Base-by-base conservation (phyloP, 2,888 invertebrate genomes). In the Sceliomorpha sp. region DNA sequence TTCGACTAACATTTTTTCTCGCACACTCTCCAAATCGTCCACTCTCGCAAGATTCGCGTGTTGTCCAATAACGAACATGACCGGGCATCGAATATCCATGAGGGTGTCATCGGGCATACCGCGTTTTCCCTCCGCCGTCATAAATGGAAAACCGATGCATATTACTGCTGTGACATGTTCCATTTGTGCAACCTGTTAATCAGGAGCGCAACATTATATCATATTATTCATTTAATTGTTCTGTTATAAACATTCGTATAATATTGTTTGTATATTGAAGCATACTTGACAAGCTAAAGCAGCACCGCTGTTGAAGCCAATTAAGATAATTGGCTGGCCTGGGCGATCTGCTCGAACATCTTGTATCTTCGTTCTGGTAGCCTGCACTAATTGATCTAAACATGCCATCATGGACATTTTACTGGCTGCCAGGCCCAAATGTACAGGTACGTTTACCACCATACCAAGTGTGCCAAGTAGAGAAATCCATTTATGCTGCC, bases 61-160 rank as follows among this genome's bases (percentile, higher is more conserved):
- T 82, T 96, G 94, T 1, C 96, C 96, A 68, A 95, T 91, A 0
- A 95, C 91, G 89, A 96, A 96, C 76, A 96, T 89, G 4, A 93
- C 92, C 0, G 96, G 95, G 53, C 92, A 92, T 74, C 92, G 92
- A 37, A 93, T 89, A 74, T 94, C 94, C 73, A 95, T 87, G 24
- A 96, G 85, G 1, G 91, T 91, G 86, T 96, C 96, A 76, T 95
- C 94, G 0, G 94, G 92, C 55, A 93, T 92, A 1, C 95, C 95
- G 44, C 95, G 89, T 66, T 90, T 90, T 1, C 95, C 95, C 76
- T 93, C 93, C 0, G 93, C 90, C 0, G 95, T 94, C 70, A 91
- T 90, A 59, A 93, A 90, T 0, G 95, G 94, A 83, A 96, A 95
- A 0, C 95, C 95, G 69, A 96, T 89, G 80, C 94, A 94, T 12